These are phyloP conservation scores for Hyperoodon ampullatus DNA, from an alignment of 2,113 vertebrate genomes.

Conservation along the genomic window DNA sequence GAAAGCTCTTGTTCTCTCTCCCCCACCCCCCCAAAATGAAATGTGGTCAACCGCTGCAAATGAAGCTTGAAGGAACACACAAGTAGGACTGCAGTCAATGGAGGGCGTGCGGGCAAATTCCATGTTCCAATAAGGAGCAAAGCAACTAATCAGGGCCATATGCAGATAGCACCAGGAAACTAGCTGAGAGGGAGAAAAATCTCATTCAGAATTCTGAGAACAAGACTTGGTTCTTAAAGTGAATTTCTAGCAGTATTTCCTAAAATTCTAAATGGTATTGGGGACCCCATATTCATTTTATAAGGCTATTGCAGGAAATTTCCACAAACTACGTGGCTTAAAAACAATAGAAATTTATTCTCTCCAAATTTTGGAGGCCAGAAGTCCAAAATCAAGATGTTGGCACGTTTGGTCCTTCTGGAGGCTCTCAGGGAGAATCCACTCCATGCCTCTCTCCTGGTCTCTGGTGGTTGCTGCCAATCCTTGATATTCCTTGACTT, in stretches of 20 bases:
- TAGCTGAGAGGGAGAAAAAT: background rate
- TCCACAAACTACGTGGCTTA: background rate
- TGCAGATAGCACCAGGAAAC: background rate
- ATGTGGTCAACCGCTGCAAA: background rate
- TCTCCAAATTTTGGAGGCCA: background rate
- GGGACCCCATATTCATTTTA: background rate
- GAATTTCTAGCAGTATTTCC: background rate
- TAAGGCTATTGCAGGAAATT: background rate
- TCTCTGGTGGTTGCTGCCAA: too few species aligned
- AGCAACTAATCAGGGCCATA: background rate
- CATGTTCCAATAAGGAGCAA: background rate
- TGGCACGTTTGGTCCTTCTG: background rate
- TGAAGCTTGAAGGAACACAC: background rate
- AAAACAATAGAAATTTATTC: background rate
- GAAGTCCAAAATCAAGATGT: background rate
- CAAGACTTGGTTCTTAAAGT: background rate
- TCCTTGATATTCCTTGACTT: background rate
- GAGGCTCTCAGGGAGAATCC: background rate
- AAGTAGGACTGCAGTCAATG: background rate
- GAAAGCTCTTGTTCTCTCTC: background rate
- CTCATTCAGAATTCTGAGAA: background rate
- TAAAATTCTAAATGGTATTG: background rate
- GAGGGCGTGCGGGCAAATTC: rapidly evolving
- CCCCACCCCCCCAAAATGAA: background rate
- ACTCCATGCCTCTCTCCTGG: background rate